Percentiles rank a stretch among this genome's conserved stretches.
Evolutionary conservation across 1,140 invertebrate genomes (phyloP).

Genomic region (Conus betulinus): DNA sequence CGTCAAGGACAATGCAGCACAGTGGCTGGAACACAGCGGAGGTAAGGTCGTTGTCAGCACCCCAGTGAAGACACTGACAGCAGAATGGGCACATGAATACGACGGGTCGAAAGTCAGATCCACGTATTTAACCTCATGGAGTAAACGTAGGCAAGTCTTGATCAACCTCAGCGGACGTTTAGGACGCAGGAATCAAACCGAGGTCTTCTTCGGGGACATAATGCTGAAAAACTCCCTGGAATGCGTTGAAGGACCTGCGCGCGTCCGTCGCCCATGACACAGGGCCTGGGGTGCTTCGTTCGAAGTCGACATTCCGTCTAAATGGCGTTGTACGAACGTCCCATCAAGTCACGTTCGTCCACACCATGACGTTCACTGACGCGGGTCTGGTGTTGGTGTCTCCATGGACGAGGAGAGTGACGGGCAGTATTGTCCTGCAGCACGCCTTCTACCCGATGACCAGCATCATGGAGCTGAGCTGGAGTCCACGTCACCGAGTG

Average conservation of each 20-base stretch:
- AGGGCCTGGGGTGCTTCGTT: neutral
- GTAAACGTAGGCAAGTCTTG: neutral
- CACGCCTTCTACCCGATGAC: slow-evolving; percentile 7
- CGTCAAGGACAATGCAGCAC: neutral
- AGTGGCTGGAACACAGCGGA: neutral
- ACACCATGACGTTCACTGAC: slow-evolving; percentile 12
- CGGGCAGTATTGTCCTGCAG: neutral
- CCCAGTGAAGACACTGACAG: neutral
- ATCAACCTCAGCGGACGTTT: neutral
- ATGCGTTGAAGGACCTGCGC: slow-evolving; percentile 19
- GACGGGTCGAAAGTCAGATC: neutral
- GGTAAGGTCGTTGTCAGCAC: neutral
- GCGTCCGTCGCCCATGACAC: neutral
- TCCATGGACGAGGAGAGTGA: slow-evolving; percentile 8
- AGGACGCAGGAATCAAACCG: neutral
- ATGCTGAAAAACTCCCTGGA: slow-evolving; percentile 24
- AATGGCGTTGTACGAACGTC: neutral
- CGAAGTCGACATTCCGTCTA: neutral
- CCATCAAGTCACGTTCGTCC: neutral
- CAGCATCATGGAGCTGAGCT: neutral
- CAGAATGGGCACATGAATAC: slow-evolving; percentile 4
- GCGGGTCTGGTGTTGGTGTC: neutral
- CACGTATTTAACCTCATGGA: slow-evolving; percentile 6
- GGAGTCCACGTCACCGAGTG: slow-evolving; percentile 6
- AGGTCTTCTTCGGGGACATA: neutral